These are phyloP conservation scores for Macrosoma leucophasiata DNA, from an alignment of 2,888 invertebrate species.

Conservation along the genomic window DNA sequence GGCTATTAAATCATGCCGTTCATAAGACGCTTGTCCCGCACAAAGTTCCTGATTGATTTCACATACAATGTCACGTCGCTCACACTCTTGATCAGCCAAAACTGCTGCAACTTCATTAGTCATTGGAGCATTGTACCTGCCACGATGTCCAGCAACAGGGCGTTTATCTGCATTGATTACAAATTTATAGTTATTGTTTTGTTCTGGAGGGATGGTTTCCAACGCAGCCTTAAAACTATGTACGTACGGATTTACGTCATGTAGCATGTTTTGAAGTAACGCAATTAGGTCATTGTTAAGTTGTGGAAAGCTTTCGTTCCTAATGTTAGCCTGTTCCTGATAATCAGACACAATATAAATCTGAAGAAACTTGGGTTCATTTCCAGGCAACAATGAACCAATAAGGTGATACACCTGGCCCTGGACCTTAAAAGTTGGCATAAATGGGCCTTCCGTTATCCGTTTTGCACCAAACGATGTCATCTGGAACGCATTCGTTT, in stretches of 20 bases:
- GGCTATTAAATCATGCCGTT: neutral
- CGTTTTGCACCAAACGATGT: neutral
- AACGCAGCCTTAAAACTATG: conserved; percentile 3
- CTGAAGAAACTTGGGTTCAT: conserved; percentile 1
- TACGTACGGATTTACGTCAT: neutral
- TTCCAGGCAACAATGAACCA: neutral
- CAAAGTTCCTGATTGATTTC: no score
- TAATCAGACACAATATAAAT: conserved; percentile 3
- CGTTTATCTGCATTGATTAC: conserved; percentile 13
- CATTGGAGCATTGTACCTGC: conserved; percentile 5
- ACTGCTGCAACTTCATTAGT: conserved; percentile 12
- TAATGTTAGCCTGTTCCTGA: neutral
- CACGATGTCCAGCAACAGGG: conserved; percentile 7
- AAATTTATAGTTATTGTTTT: neutral
- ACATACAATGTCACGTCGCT: neutral
- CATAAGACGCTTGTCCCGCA: no score
- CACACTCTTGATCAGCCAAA: conserved; percentile 2
- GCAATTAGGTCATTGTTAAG: neutral
- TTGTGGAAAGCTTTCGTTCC: neutral
- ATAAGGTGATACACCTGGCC: neutral
- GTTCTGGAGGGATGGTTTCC: neutral
- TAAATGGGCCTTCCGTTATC: neutral
- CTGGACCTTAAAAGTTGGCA: conserved; percentile 1
- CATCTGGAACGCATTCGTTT: neutral
- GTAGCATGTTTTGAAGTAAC: neutral